Evolutionary conservation across 2,888 invertebrate genomes (phyloP), one percentile per base, ranked within the genome.

Genomic region (Erebia aethiops): DNA sequence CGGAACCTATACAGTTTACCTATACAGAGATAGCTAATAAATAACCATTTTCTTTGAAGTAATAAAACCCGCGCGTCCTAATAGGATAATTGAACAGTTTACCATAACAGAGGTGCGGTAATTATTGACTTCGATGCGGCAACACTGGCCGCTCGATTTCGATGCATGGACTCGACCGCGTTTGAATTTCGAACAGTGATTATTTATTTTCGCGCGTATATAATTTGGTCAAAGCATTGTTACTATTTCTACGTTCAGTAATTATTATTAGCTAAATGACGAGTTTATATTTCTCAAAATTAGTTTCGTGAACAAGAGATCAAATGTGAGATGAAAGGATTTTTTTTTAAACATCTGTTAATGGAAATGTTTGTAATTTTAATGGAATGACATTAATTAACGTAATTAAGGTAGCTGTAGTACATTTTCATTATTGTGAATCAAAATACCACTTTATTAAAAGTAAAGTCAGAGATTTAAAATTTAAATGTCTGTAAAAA

Each of bases 1-100:
- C 21, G 2, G 4, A 8, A n/a, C 41, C 8, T n/a, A n/a, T n/a
- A n/a, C n/a, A n/a, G n/a, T n/a, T n/a, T n/a, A n/a, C 58, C 56
- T 21, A 16, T 21, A 49, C 13, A 62, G 11, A 62, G 14, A 18
- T 16, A 21, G 57, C 9, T n/a, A 35, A 67, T 67, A 67, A 67
- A 67, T 67, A 57, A 58, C 54, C 54, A 56, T 43, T 67, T 66
- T 57, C 13, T 49, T 21, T 26, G 46, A 51, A 49, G 11, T 58
- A 26, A 67, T 58, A 67, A 67, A 67, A 58, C 57, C 49, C 62
- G 18, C 49, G 26, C 57, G 26, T 35, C 14, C 66, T 76, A 77
- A 79, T 79, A 75, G 74, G 77, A 78, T 78, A 78, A 79, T 79
- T 77, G 73, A 72, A 70, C 76, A 73, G 78, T 67, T 77, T 76